Evolutionary conservation across 2,888 invertebrate species (phyloP), one percentile per base, ranked within the genome.

Genomic region (Tetragonisca angustula): DNA sequence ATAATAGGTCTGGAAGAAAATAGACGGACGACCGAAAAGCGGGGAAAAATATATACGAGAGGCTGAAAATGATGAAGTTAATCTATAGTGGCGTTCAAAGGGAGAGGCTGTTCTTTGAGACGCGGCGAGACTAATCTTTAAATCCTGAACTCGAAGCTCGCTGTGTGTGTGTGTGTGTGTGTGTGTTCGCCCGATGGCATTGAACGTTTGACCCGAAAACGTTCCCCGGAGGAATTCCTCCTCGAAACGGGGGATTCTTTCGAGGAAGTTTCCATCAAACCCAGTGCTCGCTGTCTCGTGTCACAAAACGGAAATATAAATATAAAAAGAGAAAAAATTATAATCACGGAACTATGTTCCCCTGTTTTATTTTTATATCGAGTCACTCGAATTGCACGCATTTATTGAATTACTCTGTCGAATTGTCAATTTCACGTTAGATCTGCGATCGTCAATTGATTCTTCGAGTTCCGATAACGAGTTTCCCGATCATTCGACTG

Each of bases 181-280:
- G n/a, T n/a, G n/a, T n/a, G n/a, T n/a, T 61, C 49, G 49, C 68
- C 36, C 19, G 36, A 36, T 52, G 79, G 36, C 72, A 87, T 76
- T 52, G 71, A 71, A 76, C 76, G 52, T 76, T 71, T 86, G 82
- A 76, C 73, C 59, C 68, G 19, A 69, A 27, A 87, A 80, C 59
- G 13, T 27, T 0, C 50, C 52, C n/a, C 24, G 43, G 32, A 21
- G 9, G 19, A 27, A 27, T 17, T 56, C 68, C 68, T 50, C 19
- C 13, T 49, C 36, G 6, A n/a, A 49, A 62, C 54, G n/a, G 24
- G 24, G 61, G 24, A 49, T 49, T 72, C 64, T 62, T n/a, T 54
- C 15, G 17, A n/a, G 9, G 50, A 71, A 43, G 27, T 52, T 59
- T 52, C 43, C 11, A 43, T 52, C 21, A 21, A 21, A 32, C 21